A percentile compares a stretch with the other conserved stretches of the same genome.
Conservation (phyloP, 2,888 invertebrate species). For the Adineta ricciae region DNA sequence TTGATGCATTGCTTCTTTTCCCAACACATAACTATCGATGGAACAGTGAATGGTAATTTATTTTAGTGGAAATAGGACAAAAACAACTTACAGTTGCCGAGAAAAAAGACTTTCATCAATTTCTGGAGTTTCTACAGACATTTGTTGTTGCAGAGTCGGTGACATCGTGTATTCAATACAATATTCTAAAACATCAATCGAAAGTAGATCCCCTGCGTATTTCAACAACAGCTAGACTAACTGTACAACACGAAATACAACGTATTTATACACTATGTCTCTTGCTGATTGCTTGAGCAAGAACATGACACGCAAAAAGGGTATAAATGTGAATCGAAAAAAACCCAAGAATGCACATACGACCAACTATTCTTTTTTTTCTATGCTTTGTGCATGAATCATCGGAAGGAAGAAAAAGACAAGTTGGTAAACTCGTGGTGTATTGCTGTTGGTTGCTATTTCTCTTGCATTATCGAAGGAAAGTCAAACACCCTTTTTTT, state of each 20-base stretch:
- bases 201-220: neutral
- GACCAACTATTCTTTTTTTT: neutral
- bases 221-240: neutral
- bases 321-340: neutral
- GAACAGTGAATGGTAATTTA: neutral
- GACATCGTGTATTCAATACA: neutral
- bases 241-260: too few relatives aligned
- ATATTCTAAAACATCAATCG: neutral
- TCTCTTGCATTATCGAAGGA: too few relatives aligned
- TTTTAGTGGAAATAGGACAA: neutral
- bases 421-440: neutral
- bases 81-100: constrained; percentile 18
- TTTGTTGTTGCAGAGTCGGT: neutral
- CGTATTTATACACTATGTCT: too few relatives aligned
- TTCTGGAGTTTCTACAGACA: neutral
- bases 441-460: too few relatives aligned
- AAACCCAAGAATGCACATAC: neutral
- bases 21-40: constrained; percentile 71
- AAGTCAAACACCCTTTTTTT: too few relatives aligned
- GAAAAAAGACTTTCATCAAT: constrained; percentile 23
- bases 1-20: constrained; percentile 95
- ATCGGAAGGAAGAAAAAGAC: neutral
- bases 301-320: too few relatives aligned
- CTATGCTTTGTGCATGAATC: neutral
- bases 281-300: too few relatives aligned